Base-by-base conservation (phyloP, 2,797 vertebrate species). In the Naso thynnoides region DNA sequence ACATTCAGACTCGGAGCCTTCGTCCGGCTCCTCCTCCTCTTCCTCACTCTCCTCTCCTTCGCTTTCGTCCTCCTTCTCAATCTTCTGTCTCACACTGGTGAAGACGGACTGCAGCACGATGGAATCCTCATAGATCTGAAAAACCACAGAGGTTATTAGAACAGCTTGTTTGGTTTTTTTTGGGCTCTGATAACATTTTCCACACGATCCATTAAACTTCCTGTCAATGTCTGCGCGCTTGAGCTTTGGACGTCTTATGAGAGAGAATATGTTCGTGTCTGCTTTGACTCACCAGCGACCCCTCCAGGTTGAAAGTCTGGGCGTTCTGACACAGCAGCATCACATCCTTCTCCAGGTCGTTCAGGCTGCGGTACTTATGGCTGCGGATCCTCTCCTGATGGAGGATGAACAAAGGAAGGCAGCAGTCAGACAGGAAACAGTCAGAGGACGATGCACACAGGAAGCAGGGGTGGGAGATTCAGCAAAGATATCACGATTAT, bases 311-410 rank as follows among this genome's bases (percentile, higher is more conserved):
- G 88, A 98, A 99, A 16, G 97, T 98, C 93, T 99, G 98, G 0
- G 98, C 98, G 0, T 99, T 99, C 88, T 98, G 96, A 90, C 97
- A 99, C 6, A 99, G 94, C 83, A 98, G 92, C 98, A 99, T 98
- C 53, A 99, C 97, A 0, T 99, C 98, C 88, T 97, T 99, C 92
- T 99, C 98, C 83, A 99, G 91, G 90, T 99, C 98, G 0, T 96
- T 96, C 9, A 99, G 94, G 88, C 96, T 96, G 66, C 98, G 97
- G 89, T 99, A 99, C 70, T 98, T 99, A 84, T 99, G 97, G 89
- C 95, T 99, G 5, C 96, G 95, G 86, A 99, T 98, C 48, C 98
- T 94, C 64, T 99, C 97, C 97, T 99, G 89, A 11, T 33, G 18
- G 4, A 39, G 0, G 1, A 2, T 26, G 11, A 3, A 57, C 36